Evolutionary conservation across 2,888 invertebrate species (phyloP).

Genomic region (Dynastes tityus): DNA sequence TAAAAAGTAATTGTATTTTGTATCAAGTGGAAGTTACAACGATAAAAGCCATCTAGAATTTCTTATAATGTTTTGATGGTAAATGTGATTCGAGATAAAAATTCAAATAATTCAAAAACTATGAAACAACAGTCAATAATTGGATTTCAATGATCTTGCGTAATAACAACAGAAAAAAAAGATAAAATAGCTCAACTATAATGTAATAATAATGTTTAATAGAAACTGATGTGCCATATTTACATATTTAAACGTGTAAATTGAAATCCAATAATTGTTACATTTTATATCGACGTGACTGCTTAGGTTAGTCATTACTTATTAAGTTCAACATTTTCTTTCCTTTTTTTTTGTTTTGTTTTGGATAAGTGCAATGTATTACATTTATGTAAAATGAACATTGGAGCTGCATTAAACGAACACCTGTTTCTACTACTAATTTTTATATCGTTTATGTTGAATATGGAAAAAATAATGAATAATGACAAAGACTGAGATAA

Average conservation of each 20-base stretch:
- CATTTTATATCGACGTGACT: constrained; percentile 62
- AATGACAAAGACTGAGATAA: constrained; percentile 32
- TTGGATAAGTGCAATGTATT: constrained; percentile 71
- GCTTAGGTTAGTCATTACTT: constrained; percentile 67
- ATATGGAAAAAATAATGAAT: constrained; percentile 25
- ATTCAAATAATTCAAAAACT: constrained; percentile 34
- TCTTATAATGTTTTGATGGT: neutral
- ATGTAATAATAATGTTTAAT: constrained; percentile 28
- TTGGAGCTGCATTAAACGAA: constrained; percentile 55
- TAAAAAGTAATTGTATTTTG: neutral
- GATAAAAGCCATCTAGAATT: neutral
- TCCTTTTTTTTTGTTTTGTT: constrained; percentile 59
- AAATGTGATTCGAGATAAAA: constrained; percentile 42
- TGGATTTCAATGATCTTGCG: constrained; percentile 31
- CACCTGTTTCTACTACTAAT: constrained; percentile 50
- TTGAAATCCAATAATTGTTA: constrained; percentile 58
- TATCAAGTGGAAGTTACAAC: neutral
- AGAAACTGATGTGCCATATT: constrained; percentile 42
- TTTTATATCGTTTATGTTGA: constrained; percentile 50
- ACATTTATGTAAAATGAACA: constrained; percentile 59
- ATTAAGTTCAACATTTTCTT: constrained; percentile 56
- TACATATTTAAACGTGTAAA: constrained; percentile 41
- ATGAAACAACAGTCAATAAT: constrained; percentile 28
- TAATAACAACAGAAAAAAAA: constrained; percentile 31
- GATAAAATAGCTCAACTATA: constrained; percentile 35